Evolutionary conservation across 2,797 vertebrate species (phyloP).

Genomic region (Spea hammondii): DNA sequence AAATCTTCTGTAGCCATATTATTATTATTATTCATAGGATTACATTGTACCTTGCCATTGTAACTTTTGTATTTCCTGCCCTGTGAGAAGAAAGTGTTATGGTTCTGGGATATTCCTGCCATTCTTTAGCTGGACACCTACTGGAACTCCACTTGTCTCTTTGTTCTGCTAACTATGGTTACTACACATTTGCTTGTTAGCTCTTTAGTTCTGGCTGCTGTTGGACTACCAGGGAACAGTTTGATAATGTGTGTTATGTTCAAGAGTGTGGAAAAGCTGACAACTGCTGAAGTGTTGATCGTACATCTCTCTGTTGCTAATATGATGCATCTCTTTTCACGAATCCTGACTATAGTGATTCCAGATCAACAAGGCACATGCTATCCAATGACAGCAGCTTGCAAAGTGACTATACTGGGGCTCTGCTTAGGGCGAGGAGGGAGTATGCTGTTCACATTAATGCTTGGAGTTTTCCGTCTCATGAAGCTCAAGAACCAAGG

Average conservation of each 20-base stretch:
- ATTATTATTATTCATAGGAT: too few relatives aligned
- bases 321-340: slow-evolving; percentile 14
- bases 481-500: slow-evolving; percentile 19
- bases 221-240: slow-evolving; percentile 9
- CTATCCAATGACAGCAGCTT: slow-evolving; percentile 15
- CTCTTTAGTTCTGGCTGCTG: slow-evolving; percentile 1
- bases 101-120: too few relatives aligned
- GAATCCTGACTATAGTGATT: slow-evolving; percentile 20
- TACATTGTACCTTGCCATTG: too few relatives aligned
- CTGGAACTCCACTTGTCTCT: too few relatives aligned
- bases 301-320: slow-evolving; percentile 20
- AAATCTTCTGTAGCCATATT: too few relatives aligned
- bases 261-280: not conserved
- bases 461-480: slow-evolving; percentile 25
- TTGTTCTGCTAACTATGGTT: too few relatives aligned
- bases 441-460: slow-evolving; percentile 27
- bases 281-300: slow-evolving; percentile 8
- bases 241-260: not conserved
- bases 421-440: slow-evolving; percentile 4
- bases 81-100: too few relatives aligned
- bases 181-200: slow-evolving; percentile 2
- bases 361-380: slow-evolving; percentile 16
- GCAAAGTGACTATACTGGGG: slow-evolving; percentile 8
- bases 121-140: too few relatives aligned
- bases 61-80: too few relatives aligned